Base-by-base conservation (phyloP, 1,140 invertebrate species). In the Nymphalis io region DNA sequence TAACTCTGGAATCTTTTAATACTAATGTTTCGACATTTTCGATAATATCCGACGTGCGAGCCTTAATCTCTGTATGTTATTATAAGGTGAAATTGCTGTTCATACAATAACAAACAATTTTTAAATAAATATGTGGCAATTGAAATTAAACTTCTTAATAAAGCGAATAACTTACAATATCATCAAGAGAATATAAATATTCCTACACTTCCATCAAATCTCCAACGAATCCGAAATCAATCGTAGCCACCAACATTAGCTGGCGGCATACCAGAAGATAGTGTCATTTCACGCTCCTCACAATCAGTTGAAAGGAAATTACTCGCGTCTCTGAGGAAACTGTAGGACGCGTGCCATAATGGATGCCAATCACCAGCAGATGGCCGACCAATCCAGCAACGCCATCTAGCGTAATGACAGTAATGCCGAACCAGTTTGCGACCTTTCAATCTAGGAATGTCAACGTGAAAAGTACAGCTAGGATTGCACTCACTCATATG, bases 361-460 rank as follows among this genome's bases (percentile, higher is more conserved):
- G 78, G 78, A 65, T 73, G 76, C 73, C 77, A 81, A 82, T 84
- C 76, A 68, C 62, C 46, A 78, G 79, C 82, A 80, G 81, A 83
- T 84, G 82, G 82, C 74, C 51, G 70, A 68, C 77, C 75, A 81
- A 86, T 86, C 75, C 78, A 72, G 74, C 78, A 59, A 66, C 81
- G 75, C 75, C 78, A 80, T 79, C 76, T 75, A 75, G 68, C 21
- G 71, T 88, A 85, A 87, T 87, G 78, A 80, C 73, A 55, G 71
- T 63, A 73, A 81, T 76, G 69, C 64, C 69, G 80, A 75, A 87
- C 85, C 84, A 89, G 84, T 87, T 88, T 88, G 85, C 88, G 86
- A 90, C 88, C 88, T 90, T 90, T 88, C 88, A 85, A 83, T 87
- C 76, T 81, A 84, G 80, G 83, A 88, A 88, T 90, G 88, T 88